A percentile compares a stretch with the other conserved stretches of the same genome.
Evolutionary conservation across 2,113 vertebrate genomes (phyloP).

Genomic region (Pyrgilauda ruficollis): DNA sequence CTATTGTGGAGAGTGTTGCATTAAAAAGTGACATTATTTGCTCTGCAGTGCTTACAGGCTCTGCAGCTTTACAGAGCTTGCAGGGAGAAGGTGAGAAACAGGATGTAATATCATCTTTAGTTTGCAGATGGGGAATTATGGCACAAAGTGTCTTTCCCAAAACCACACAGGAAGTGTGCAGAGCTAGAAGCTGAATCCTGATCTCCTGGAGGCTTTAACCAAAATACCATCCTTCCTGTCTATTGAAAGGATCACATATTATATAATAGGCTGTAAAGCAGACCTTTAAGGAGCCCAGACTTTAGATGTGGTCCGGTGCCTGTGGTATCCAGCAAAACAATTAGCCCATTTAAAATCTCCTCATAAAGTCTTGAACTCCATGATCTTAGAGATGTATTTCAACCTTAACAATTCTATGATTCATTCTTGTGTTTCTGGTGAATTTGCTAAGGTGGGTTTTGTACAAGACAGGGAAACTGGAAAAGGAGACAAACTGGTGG

Average conservation of each 20-base stretch:
- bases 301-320: background rate
- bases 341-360: background rate
- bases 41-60: constrained; percentile 22
- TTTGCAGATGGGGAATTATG: constrained; percentile 66
- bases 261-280: background rate
- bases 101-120: constrained; percentile 66
- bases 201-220: constrained; percentile 53
- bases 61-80: constrained; percentile 55
- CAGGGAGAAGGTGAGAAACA: constrained; percentile 64
- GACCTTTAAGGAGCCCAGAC: background rate
- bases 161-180: constrained; percentile 60
- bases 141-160: constrained; percentile 63
- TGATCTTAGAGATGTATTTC: background rate
- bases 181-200: constrained; percentile 50
- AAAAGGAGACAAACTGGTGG: background rate
- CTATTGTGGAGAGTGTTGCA: background rate
- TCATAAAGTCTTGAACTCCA: background rate
- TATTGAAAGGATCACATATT: constrained; percentile 1
- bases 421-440: background rate
- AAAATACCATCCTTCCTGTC: constrained; percentile 57
- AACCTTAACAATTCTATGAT: background rate
- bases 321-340: background rate
- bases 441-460: background rate
- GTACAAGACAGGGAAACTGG: background rate
- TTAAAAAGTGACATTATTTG: constrained; percentile 37